phyloP scores from a whole-genome alignment of 2,888 invertebrate species.

The Ichneumoninae sp. region DNA sequence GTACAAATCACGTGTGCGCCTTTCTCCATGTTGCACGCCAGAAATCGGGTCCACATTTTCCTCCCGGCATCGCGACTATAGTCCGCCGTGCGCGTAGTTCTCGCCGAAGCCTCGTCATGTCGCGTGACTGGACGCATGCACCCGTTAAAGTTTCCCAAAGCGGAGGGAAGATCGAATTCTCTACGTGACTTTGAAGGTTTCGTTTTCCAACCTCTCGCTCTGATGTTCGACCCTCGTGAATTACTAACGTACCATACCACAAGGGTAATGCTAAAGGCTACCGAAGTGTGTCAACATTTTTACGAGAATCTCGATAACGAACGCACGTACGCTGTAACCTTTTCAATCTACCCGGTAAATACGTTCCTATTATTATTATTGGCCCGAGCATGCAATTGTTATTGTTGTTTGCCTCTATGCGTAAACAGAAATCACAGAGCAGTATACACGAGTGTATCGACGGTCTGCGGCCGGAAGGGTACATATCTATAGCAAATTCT shows the following conservation, averaged over 20 bases:
- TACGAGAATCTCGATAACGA: slow-evolving; percentile 34
- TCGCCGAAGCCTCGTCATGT: not conserved
- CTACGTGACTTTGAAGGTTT: slow-evolving; percentile 34
- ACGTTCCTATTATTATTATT: slow-evolving; percentile 3
- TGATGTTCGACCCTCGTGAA: not conserved
- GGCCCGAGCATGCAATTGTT: not conserved
- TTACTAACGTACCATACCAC: not conserved
- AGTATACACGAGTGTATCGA: not conserved
- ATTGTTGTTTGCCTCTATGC: not conserved
- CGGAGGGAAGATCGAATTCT: slow-evolving; percentile 19
- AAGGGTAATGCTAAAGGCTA: not conserved
- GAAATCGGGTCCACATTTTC: not conserved
- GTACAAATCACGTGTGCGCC: not conserved
- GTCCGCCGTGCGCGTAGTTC: not conserved
- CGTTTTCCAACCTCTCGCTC: not conserved
- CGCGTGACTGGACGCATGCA: slow-evolving; percentile 24
- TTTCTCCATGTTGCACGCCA: not conserved
- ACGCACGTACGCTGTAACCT: not conserved
- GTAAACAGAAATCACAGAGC: not conserved
- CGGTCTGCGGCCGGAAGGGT: not conserved
- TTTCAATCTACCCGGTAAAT: not conserved
- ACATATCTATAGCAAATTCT: not conserved
- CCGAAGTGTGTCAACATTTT: slow-evolving; percentile 32
- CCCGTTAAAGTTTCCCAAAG: slow-evolving; percentile 19
- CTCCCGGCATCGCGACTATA: not conserved